Percentiles rank a stretch among this genome's conserved stretches.
These are phyloP conservation scores for Pammene fasciana DNA, from an alignment of 2,888 invertebrate species.

Conservation along the genomic window DNA sequence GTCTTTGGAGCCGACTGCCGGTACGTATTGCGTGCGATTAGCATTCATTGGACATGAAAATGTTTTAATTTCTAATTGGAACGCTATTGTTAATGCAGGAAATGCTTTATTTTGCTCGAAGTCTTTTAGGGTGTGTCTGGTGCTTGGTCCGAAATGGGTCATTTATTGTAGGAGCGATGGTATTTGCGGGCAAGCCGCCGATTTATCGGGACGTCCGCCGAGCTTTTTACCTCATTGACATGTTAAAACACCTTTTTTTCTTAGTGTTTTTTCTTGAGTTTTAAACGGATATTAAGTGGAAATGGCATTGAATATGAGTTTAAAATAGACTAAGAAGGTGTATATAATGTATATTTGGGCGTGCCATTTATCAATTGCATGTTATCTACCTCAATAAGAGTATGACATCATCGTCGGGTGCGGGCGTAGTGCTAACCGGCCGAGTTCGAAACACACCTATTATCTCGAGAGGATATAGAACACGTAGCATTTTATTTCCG, in stretches of 20 bases:
- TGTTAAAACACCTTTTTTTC: conserved; percentile 40
- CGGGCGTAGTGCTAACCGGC: conserved; percentile 66
- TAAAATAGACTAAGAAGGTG: conserved; percentile 2
- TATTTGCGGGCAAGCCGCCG: conserved; percentile 49
- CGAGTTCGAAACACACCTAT: conserved; percentile 46
- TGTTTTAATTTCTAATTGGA: conserved; percentile 59
- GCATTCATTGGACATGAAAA: conserved; percentile 55
- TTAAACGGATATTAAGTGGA: neutral
- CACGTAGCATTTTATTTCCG: conserved; percentile 30
- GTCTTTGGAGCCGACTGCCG: conserved; percentile 67
- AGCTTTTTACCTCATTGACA: conserved; percentile 45
- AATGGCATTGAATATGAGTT: neutral
- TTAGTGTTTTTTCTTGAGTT: conserved; percentile 1
- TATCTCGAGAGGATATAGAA: conserved; percentile 11
- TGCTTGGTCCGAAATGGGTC: conserved; percentile 59
- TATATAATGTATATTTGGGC: conserved; percentile 57
- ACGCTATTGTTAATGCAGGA: conserved; percentile 48
- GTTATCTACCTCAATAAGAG: conserved; percentile 69
- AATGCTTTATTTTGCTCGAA: conserved; percentile 42
- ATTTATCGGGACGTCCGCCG: conserved; percentile 50
- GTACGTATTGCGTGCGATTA: conserved; percentile 65
- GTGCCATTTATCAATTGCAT: conserved; percentile 71
- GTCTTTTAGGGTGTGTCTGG: conserved; percentile 74
- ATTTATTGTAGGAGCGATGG: conserved; percentile 58
- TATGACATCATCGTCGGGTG: conserved; percentile 72